These are phyloP conservation scores for Phorcus lineatus DNA, from an alignment of 2,888 invertebrate genomes.

Conservation along the genomic window DNA sequence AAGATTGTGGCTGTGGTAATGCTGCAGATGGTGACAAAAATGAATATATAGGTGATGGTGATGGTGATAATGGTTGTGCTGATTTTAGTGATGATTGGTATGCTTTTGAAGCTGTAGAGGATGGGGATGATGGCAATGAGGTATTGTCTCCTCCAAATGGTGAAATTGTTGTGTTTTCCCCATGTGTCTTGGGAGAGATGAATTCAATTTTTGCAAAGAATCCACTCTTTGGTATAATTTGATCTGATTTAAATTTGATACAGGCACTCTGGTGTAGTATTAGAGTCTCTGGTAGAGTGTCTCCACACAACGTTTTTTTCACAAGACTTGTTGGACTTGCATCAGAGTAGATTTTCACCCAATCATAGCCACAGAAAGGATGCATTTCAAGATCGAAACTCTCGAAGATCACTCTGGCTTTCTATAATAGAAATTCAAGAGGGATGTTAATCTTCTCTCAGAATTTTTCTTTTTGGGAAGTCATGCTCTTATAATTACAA, in stretches of 20 bases:
- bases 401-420: neutral
- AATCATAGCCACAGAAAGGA: neutral
- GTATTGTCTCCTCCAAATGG: neutral
- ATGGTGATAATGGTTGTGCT: neutral
- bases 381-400: constrained; percentile 14
- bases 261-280: neutral
- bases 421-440: neutral
- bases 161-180: too few relatives aligned
- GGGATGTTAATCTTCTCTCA: too few relatives aligned
- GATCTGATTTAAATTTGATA: constrained; percentile 2
- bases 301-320: neutral
- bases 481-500: too few relatives aligned
- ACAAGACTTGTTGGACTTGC: neutral
- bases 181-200: neutral
- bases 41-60: neutral
- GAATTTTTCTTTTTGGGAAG: too few relatives aligned
- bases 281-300: neutral
- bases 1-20: neutral
- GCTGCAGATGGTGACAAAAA: neutral
- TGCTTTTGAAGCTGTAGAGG: neutral
- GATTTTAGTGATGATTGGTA: too few relatives aligned
- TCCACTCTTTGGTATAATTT: neutral
- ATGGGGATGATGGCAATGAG: neutral
- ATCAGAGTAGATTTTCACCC: neutral
- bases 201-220: neutral